phyloP scores from a whole-genome alignment of 2,797 vertebrate species.

The Semaprochilodus insignis region DNA sequence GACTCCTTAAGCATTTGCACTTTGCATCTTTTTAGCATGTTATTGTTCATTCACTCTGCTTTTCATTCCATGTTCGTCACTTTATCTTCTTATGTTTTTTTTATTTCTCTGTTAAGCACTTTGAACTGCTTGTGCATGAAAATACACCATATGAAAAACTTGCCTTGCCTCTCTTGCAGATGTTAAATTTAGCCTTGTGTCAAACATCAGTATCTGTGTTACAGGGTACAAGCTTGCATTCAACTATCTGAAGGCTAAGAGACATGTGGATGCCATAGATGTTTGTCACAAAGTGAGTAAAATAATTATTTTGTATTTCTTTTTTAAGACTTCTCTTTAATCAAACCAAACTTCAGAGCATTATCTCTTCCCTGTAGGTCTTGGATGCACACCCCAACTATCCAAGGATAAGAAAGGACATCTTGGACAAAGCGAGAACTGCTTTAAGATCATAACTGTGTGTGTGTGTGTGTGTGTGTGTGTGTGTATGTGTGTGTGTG shows the following conservation, averaged over 20 bases:
- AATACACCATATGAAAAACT: too few species aligned
- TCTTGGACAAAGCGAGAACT: constrained; percentile 93
- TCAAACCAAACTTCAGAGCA: not conserved
- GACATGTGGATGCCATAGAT: constrained; percentile 92
- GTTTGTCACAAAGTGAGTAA: constrained; percentile 93
- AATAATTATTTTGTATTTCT: not conserved
- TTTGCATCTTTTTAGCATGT: too few species aligned
- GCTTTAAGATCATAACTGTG: constrained; percentile 82
- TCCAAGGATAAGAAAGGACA: constrained; percentile 96
- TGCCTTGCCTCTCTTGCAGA: constrained; percentile 40
- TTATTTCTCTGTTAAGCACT: too few species aligned
- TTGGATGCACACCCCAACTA: constrained; percentile 92
- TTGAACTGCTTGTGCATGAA: too few species aligned
- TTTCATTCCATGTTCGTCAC: too few species aligned
- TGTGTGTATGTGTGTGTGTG: constrained; percentile 21
- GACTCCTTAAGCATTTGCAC: too few species aligned
- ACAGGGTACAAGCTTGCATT: constrained; percentile 98
- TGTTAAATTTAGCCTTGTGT: constrained; percentile 48
- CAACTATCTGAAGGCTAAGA: constrained; percentile 97
- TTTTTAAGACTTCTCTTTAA: not conserved
- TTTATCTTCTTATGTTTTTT: too few species aligned
- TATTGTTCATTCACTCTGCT: too few species aligned
- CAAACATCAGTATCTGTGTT: constrained; percentile 55
- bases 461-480: constrained; percentile 20
- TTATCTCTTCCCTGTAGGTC: constrained; percentile 77